Conservation (phyloP, 30 jellyfish, hydroid and myxozoan genomes). For the Cassiopea andromeda region DNA sequence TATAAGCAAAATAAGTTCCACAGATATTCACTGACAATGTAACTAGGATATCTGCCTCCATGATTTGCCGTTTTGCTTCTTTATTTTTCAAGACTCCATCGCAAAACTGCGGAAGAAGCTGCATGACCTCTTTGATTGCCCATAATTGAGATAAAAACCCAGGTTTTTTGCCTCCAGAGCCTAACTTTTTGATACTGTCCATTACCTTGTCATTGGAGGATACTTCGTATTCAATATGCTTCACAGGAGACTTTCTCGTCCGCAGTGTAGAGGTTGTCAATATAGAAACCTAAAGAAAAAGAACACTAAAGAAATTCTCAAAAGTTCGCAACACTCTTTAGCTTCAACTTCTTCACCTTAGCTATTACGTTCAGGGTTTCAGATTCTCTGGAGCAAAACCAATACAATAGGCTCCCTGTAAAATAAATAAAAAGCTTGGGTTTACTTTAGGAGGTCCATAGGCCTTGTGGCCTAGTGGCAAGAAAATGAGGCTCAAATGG, state of each 20-base stretch:
- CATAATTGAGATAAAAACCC: background rate
- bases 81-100: background rate
- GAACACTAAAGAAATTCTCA: background rate
- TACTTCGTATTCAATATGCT: constrained; percentile 35
- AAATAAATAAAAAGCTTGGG: too few relatives aligned
- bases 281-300: constrained; percentile 35
- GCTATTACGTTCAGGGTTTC: too few relatives aligned
- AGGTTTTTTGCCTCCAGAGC: background rate
- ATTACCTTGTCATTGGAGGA: background rate
- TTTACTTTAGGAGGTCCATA: too few relatives aligned
- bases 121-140: background rate
- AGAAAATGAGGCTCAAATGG: too few relatives aligned
- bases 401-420: too few relatives aligned
- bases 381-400: too few relatives aligned
- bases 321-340: too few relatives aligned
- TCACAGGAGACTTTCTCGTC: constrained; percentile 20
- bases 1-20: constrained; percentile 30
- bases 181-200: background rate
- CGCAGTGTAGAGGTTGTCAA: constrained; percentile 28
- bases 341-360: too few relatives aligned
- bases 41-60: constrained; percentile 41
- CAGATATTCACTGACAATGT: constrained; percentile 11
- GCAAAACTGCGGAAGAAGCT: constrained; percentile 6
- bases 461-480: too few relatives aligned
- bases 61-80: background rate